Conservation (phyloP, 2,797 vertebrate species). For the Dromococcyx pavoninus region DNA sequence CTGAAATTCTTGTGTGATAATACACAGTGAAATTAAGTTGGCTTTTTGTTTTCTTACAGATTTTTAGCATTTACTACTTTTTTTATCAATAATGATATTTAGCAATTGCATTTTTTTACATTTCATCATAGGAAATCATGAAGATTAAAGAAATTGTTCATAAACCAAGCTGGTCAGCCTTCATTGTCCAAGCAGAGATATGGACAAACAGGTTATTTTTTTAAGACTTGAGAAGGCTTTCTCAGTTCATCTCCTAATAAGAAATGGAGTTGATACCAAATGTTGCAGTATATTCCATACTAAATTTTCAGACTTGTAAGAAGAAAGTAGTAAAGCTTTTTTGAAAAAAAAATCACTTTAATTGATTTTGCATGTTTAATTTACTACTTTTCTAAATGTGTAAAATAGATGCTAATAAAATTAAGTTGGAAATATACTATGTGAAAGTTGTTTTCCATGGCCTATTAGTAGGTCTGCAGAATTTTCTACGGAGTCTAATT, state of each 20-base stretch:
- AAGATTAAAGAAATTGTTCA: neutral
- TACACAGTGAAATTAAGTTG: neutral
- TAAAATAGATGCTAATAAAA: neutral
- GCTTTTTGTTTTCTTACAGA: neutral
- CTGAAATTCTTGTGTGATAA: neutral
- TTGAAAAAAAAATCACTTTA: neutral
- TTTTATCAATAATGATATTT: neutral
- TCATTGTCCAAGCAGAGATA: neutral
- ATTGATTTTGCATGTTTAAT: neutral
- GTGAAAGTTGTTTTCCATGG: neutral
- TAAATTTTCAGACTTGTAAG: neutral
- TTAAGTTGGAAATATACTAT: neutral
- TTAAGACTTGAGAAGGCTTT: neutral
- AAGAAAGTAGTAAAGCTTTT: neutral
- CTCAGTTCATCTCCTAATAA: neutral
- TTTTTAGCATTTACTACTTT: neutral
- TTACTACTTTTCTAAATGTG: neutral
- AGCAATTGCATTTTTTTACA: neutral
- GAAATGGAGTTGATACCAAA: neutral
- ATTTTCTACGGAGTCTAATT: neutral
- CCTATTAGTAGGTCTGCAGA: neutral
- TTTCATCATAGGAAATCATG: neutral
- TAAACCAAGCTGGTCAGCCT: neutral
- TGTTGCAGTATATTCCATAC: neutral
- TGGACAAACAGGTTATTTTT: neutral